Evolutionary conservation across 2,797 vertebrate genomes (phyloP).

Genomic region (Eospalax fontanierii): DNA sequence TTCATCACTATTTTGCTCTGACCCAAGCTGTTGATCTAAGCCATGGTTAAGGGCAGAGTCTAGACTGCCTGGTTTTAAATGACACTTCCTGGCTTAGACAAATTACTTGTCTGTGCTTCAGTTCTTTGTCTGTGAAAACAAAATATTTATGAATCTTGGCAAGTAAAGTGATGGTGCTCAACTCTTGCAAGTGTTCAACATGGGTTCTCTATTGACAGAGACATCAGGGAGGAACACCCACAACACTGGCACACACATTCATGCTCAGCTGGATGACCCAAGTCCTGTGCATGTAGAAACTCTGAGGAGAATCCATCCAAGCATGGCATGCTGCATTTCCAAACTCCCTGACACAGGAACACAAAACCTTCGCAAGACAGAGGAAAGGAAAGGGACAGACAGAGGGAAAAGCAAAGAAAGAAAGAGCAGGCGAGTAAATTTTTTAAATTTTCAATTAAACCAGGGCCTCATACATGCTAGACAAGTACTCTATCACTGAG

Average conservation of each 20-base stretch:
- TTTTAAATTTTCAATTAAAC: not conserved
- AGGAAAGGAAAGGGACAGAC: not conserved
- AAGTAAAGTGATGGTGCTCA: not conserved
- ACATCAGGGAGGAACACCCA: not conserved
- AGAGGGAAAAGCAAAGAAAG: not conserved
- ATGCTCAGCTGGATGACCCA: not conserved
- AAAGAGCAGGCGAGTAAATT: not conserved
- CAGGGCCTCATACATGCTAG: not conserved
- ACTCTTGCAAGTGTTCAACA: not conserved
- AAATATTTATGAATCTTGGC: not conserved
- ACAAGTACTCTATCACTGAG: not conserved
- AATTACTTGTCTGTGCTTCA: not conserved
- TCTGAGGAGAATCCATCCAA: not conserved
- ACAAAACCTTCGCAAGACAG: not conserved
- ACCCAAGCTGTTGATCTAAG: not conserved
- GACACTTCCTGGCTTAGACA: not conserved
- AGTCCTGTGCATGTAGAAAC: not conserved
- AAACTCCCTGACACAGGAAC: not conserved
- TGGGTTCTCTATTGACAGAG: not conserved
- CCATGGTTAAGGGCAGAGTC: not conserved
- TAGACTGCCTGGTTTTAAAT: not conserved
- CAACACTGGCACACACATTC: not conserved
- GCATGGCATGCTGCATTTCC: not conserved
- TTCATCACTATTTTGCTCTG: not conserved
- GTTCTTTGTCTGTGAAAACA: not conserved